Evolutionary conservation across 2,888 invertebrate species (phyloP).

Genomic region (Eristalis tenax): DNA sequence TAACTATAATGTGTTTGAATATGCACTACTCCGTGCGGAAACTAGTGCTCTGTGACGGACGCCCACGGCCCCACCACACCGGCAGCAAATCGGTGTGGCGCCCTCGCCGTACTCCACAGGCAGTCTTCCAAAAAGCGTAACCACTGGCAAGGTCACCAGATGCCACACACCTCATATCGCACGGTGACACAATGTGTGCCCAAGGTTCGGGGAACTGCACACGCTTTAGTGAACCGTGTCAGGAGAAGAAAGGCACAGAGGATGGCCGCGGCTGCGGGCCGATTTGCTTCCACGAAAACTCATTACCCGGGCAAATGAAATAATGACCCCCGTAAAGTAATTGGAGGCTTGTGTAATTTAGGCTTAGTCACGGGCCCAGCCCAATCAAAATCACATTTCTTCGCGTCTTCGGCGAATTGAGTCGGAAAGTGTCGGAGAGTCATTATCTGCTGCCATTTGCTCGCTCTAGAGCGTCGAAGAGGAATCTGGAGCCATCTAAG

Average conservation of each 20-base stretch:
- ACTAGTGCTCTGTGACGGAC: conserved; percentile 14
- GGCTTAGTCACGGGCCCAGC: conserved; percentile 23
- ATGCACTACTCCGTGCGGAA: conserved; percentile 10
- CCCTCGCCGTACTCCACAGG: conserved; percentile 12
- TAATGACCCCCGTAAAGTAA: conserved; percentile 44
- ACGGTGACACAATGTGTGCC: conserved; percentile 27
- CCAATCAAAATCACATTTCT: conserved; percentile 54
- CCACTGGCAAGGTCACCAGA: conserved; percentile 45
- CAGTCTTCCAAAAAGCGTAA: conserved; percentile 26
- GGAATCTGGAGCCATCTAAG: conserved; percentile 36
- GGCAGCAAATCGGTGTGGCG: too few relatives aligned
- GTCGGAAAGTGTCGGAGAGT: conserved; percentile 42
- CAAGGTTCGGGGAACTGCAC: conserved; percentile 36
- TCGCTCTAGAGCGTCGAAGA: conserved; percentile 1
- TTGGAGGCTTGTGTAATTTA: conserved; percentile 31
- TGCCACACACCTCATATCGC: conserved; percentile 31
- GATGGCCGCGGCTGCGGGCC: neutral
- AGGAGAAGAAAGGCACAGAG: neutral
- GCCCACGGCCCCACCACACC: neutral
- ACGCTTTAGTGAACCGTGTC: conserved; percentile 34
- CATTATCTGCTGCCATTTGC: conserved; percentile 63
- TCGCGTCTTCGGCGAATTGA: neutral
- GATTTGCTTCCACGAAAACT: conserved; percentile 34
- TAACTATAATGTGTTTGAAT: conserved; percentile 6
- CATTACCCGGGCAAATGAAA: conserved; percentile 26